A percentile compares a stretch with the other conserved stretches of the same genome.
Conservation (phyloP, 2,113 vertebrate species). For the Epinephelus moara region DNA sequence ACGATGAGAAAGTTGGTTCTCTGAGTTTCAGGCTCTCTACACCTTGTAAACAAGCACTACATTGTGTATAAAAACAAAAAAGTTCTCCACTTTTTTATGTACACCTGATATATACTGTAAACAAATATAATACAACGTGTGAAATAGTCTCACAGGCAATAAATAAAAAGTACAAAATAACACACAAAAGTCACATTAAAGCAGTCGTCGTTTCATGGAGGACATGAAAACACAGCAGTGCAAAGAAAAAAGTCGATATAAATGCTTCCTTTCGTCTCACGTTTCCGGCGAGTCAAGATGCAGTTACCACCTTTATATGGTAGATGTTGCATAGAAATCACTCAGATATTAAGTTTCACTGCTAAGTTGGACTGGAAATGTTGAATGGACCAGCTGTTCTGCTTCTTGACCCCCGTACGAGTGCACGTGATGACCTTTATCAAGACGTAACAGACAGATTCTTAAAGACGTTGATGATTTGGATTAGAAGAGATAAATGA, state of each 20-base stretch:
- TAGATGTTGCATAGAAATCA: slow-evolving; percentile 94
- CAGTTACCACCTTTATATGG: slow-evolving; percentile 72
- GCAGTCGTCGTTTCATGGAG: slow-evolving; percentile 48
- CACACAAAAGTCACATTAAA: slow-evolving; percentile 50
- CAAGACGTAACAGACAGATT: slow-evolving; percentile 1
- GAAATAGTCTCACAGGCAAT: slow-evolving; percentile 57
- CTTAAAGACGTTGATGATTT: slow-evolving; percentile 2
- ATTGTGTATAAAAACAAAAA: slow-evolving; percentile 82
- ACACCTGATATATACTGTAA: slow-evolving; percentile 76
- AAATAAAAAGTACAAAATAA: slow-evolving; percentile 70
- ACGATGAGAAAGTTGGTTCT: slow-evolving; percentile 63
- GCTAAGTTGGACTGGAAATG: slow-evolving; percentile 70
- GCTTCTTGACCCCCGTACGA: slow-evolving; percentile 34
- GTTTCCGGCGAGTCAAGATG: slow-evolving; percentile 58
- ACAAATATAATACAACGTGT: slow-evolving; percentile 75
- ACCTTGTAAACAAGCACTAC: slow-evolving; percentile 82
- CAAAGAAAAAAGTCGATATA: slow-evolving; percentile 36
- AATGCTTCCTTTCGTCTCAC: slow-evolving; percentile 25
- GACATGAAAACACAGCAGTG: slow-evolving; percentile 47
- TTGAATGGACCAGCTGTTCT: slow-evolving; percentile 37
- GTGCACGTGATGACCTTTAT: slow-evolving; percentile 8
- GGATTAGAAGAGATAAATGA: neutral
- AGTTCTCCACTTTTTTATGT: slow-evolving; percentile 55
- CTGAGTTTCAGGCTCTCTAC: slow-evolving; percentile 74
- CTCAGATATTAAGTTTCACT: slow-evolving; percentile 82